phyloP scores from a whole-genome alignment of 1,140 invertebrate species.

The Eriosoma lanigerum region DNA sequence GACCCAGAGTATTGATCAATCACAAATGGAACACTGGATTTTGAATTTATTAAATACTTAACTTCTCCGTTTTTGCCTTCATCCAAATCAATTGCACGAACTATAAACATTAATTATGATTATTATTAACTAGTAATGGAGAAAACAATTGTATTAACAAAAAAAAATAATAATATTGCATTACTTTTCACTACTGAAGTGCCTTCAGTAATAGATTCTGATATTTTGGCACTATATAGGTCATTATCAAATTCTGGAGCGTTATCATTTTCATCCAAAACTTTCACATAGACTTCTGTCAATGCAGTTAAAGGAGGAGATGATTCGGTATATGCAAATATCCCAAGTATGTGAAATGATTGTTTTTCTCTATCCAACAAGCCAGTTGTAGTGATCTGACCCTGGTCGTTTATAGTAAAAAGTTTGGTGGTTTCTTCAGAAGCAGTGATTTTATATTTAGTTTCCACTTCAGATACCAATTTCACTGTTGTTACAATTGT shows the following conservation, averaged over 20 bases:
- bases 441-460: conserved; percentile 71
- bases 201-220: conserved; percentile 80
- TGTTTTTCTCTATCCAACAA: conserved; percentile 76
- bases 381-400: conserved; percentile 71
- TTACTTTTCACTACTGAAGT: conserved; percentile 72
- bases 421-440: conserved; percentile 61
- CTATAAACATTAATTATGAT: conserved; percentile 59
- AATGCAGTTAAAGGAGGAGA: conserved; percentile 73
- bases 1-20: conserved; percentile 83
- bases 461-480: conserved; percentile 64
- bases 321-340: conserved; percentile 79
- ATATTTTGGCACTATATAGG: conserved; percentile 73
- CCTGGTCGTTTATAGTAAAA: conserved; percentile 73
- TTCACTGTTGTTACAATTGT: conserved; percentile 68
- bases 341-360: conserved; percentile 73
- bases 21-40: conserved; percentile 69
- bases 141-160: neutral
- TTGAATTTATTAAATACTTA: conserved; percentile 68
- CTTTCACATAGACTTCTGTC: conserved; percentile 74
- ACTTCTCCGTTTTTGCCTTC: conserved; percentile 83
- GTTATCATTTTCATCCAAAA: conserved; percentile 90
- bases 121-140: neutral
- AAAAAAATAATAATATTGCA: conserved; percentile 42
- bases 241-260: conserved; percentile 82
- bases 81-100: conserved; percentile 80